These are phyloP conservation scores for Hirtodrosophila duncani DNA, from an alignment of 2,888 invertebrate species.

Conservation along the genomic window DNA sequence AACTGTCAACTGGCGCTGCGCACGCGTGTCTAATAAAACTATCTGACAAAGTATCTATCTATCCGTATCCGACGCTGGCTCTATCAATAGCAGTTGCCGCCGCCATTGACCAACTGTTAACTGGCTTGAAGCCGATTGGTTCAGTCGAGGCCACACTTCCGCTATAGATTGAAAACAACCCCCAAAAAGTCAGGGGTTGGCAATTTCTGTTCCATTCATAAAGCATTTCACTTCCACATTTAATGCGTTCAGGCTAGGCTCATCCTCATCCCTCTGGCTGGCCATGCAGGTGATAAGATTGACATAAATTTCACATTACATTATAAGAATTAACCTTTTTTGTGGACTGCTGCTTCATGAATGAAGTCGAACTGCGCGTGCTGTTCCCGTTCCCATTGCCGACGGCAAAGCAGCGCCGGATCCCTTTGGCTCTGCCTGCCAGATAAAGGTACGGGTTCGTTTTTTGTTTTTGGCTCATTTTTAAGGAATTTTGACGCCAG, in stretches of 20 bases:
- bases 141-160: conserved; percentile 38
- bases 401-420: conserved; percentile 12
- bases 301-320: conserved; percentile 68
- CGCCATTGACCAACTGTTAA: conserved; percentile 63
- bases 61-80: conserved; percentile 32
- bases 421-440: conserved; percentile 14
- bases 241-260: conserved; percentile 12
- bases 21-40: conserved; percentile 70
- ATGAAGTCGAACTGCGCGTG: conserved; percentile 49
- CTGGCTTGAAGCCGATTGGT: conserved; percentile 47
- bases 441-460: conserved; percentile 8
- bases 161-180: conserved; percentile 37
- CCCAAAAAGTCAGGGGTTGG: conserved; percentile 40
- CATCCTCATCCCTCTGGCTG: conserved; percentile 25
- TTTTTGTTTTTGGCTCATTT: conserved; percentile 12
- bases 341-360: conserved; percentile 41
- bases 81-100: conserved; percentile 33
- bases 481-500: conserved; percentile 75
- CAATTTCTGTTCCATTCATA: conserved; percentile 45
- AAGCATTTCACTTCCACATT: conserved; percentile 43
- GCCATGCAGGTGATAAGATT: conserved; percentile 59
- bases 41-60: conserved; percentile 29
- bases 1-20: conserved; percentile 43
- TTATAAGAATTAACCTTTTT: conserved; percentile 38
- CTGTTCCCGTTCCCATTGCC: conserved; percentile 21